phyloP scores from a whole-genome alignment of 2,797 vertebrate genomes.

The Avahi laniger region DNA sequence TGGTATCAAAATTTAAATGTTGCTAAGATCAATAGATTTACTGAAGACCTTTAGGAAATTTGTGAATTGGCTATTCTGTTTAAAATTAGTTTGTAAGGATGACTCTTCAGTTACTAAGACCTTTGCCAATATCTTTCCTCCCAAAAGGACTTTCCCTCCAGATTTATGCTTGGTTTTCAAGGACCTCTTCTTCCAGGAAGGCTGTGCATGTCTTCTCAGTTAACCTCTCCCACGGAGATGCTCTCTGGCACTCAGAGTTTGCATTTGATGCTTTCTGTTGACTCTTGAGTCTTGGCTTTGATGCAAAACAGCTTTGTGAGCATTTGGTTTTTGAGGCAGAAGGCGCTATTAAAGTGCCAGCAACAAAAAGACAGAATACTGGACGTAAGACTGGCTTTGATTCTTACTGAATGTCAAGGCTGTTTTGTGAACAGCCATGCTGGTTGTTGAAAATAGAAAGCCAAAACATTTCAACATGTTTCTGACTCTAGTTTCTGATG shows the following conservation, averaged over 20 bases:
- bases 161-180: neutral
- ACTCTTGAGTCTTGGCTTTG: neutral
- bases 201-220: neutral
- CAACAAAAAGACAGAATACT: neutral
- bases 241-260: neutral
- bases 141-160: neutral
- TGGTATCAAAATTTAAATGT: constrained; percentile 1
- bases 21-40: neutral
- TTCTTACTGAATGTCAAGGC: neutral
- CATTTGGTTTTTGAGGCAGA: neutral
- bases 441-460: constrained; percentile 6
- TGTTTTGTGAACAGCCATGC: neutral
- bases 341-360: neutral
- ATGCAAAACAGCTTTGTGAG: neutral
- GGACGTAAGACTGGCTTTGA: neutral
- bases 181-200: neutral
- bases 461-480: neutral
- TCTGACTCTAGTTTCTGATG: neutral
- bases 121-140: neutral
- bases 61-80: neutral
- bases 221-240: neutral
- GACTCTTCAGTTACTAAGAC: neutral
- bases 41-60: constrained; percentile 14
- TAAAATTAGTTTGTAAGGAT: neutral
- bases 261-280: neutral